A percentile compares a stretch with the other conserved stretches of the same genome.
phyloP scores from a whole-genome alignment of 2,797 vertebrate genomes.

The Alfaro cultratus region DNA sequence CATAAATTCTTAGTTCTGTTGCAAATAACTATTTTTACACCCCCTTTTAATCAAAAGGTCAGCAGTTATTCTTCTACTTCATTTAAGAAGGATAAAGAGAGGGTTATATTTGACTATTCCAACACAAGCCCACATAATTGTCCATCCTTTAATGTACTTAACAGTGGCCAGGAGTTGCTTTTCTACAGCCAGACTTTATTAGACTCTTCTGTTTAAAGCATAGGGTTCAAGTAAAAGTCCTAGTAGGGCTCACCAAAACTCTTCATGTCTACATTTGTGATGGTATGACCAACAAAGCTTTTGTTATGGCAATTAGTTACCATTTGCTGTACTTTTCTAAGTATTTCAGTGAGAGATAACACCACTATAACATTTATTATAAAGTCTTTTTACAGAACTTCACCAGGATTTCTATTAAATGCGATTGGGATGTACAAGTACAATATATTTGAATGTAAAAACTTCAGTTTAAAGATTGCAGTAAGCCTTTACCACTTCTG shows the following conservation, averaged over 20 bases:
- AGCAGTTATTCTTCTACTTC: background rate
- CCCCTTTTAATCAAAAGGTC: background rate
- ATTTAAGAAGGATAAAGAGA: background rate
- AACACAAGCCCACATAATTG: background rate
- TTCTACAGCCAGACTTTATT: background rate
- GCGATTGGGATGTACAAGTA: background rate
- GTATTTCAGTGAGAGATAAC: background rate
- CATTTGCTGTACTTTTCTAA: background rate
- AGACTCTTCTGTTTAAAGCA: background rate
- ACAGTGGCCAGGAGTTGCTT: background rate
- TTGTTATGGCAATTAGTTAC: background rate
- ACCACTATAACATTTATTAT: background rate
- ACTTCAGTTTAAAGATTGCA: background rate
- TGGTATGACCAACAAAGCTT: background rate
- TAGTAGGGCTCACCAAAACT: background rate
- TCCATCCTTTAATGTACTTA: background rate
- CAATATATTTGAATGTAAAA: background rate
- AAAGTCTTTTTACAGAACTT: background rate
- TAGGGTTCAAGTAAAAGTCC: background rate
- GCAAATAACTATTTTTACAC: background rate
- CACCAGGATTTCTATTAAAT: background rate
- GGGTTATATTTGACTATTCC: background rate
- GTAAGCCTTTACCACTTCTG: background rate
- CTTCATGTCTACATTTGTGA: background rate
- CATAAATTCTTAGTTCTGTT: background rate